Base-by-base conservation (phyloP, 2,113 vertebrate species). In the Australoheros scitulus region DNA sequence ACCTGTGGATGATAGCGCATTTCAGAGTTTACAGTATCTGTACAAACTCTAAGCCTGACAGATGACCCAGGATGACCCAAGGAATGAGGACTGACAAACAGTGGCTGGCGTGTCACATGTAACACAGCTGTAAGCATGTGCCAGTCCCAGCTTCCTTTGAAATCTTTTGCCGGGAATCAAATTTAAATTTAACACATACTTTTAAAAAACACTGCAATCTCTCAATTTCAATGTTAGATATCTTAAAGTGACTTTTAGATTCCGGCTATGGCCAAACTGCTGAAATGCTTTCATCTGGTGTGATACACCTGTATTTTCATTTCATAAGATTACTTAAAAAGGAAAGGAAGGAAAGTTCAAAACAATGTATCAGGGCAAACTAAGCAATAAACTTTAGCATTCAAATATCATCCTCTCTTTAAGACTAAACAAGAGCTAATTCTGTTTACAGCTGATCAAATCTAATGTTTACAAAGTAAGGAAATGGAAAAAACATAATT, bases 381-480 rank as follows among this genome's bases (percentile, higher is more conserved):
- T 82, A 91, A 89, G 92, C 87, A 91, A 82, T 70, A 61, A 41
- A 85, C 7, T 47, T 63, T 64, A 59, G 24, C 47, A 84, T 77
- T 87, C 81, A 91, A 89, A 86, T 79, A 87, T 50, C 75, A 76
- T 22, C 63, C 77, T 83, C 63, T 86, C 84, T 79, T 83, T 76
- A 88, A 84, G 56, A 81, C 82, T 76, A 90, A 93, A 92, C 89
- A 93, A 84, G 47, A 11, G 64, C 59, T 80, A 85, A 89, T 93
- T 88, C 81, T 93, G 92, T 93, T 94, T 92, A 90, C 80, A 79
- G 63, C 74, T 84, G 81, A 92, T 91, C 84, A 76, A 82, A 80
- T 77, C 56, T 80, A 57, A 68, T 91, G 91, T 89, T 89, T 92
- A 88, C 80, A 93, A 81, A 89, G 82, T 58, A 78, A 83, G 82